A percentile compares a stretch with the other conserved stretches of the same genome.
These are phyloP conservation scores for Poecile atricapillus DNA, from an alignment of 2,113 vertebrate genomes.

Conservation along the genomic window DNA sequence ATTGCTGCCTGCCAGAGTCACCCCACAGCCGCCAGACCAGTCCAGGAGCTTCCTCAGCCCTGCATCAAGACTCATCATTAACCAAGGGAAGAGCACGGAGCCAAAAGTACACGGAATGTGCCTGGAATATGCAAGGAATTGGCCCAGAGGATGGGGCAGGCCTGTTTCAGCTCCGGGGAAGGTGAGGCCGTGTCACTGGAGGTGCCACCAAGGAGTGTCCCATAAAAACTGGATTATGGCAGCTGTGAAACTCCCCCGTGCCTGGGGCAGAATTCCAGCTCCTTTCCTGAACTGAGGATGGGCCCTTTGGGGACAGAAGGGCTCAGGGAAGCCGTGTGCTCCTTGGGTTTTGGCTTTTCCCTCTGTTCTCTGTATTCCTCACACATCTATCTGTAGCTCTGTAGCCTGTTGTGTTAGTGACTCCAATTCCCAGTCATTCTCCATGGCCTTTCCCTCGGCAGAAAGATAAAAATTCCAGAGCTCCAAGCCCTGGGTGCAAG, in stretches of 20 bases:
- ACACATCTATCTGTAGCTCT: background rate
- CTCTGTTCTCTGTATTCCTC: background rate
- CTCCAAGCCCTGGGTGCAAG: background rate
- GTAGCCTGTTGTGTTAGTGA: background rate
- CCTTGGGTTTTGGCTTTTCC: background rate
- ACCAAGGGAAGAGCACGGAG: fast-evolving
- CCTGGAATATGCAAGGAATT: background rate
- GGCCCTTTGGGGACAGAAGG: background rate
- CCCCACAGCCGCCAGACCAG: background rate
- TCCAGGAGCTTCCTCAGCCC: background rate
- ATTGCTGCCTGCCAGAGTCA: background rate
- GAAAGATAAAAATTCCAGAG: background rate
- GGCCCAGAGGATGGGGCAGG: background rate
- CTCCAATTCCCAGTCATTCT: background rate
- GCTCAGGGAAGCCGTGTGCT: background rate
- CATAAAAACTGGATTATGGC: too few relatives aligned
- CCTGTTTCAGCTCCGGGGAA: background rate
- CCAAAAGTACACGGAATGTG: background rate
- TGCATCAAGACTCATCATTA: background rate
- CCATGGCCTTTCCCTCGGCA: too few relatives aligned
- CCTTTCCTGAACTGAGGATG: background rate
- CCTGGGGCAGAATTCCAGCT: background rate
- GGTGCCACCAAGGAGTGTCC: fast-evolving
- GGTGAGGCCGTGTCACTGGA: background rate
- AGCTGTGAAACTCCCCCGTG: background rate